phyloP scores from a whole-genome alignment of 2,888 invertebrate genomes.

The Cinara cedri region DNA sequence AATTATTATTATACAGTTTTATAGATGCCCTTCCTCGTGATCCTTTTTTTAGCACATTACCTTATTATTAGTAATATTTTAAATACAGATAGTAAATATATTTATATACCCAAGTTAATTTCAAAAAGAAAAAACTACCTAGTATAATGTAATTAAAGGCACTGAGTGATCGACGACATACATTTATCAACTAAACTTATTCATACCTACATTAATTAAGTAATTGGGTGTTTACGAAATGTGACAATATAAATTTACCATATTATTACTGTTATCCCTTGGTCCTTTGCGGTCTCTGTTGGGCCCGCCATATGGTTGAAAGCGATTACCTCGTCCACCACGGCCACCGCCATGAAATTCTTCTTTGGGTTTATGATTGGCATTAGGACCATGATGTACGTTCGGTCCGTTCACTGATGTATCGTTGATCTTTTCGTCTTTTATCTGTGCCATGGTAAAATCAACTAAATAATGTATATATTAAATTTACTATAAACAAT shows the following conservation, averaged over 20 bases:
- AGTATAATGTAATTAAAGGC: too few species aligned
- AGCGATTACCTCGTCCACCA: conserved; percentile 47
- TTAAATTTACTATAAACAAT: not conserved
- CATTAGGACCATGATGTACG: conserved; percentile 7
- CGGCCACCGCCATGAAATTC: conserved; percentile 49
- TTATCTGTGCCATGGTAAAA: conserved; percentile 33
- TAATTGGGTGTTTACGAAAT: not conserved
- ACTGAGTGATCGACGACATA: too few species aligned
- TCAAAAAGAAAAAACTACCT: too few species aligned
- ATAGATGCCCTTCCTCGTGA: too few species aligned
- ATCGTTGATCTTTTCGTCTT: conserved; percentile 38
- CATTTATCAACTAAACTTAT: too few species aligned
- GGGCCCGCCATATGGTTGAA: conserved; percentile 43
- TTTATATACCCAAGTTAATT: too few species aligned
- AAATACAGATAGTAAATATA: too few species aligned
- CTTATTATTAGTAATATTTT: too few species aligned
- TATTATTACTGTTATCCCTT: conserved; percentile 44
- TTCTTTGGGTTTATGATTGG: conserved; percentile 42
- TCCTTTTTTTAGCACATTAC: too few species aligned
- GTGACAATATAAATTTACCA: conserved; percentile 27
- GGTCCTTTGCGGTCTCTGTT: conserved; percentile 49
- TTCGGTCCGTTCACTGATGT: conserved; percentile 42
- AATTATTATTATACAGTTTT: too few species aligned
- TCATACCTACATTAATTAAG: too few species aligned
- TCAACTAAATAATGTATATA: too few species aligned